phyloP scores from a whole-genome alignment of 1,140 invertebrate genomes.

The Nasonia vitripennis region DNA sequence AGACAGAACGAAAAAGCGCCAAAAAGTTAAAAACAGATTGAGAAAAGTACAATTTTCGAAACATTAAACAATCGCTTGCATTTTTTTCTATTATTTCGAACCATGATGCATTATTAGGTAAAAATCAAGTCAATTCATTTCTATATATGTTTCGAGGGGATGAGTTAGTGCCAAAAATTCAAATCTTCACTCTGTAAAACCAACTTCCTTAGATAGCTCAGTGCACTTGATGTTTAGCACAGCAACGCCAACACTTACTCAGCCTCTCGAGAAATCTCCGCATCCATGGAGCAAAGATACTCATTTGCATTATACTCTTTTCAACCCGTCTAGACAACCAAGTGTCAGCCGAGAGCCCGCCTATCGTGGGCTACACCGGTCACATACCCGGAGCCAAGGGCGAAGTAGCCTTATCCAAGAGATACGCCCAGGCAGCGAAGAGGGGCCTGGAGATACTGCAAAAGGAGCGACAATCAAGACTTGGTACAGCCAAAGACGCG shows the following conservation, averaged over 20 bases:
- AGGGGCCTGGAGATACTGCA: slow-evolving; percentile 78
- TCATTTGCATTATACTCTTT: neutral
- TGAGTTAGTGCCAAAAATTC: neutral
- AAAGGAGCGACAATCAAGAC: slow-evolving; percentile 76
- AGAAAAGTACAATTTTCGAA: slow-evolving; percentile 32
- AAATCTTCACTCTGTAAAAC: too few relatives aligned
- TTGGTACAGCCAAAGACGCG: slow-evolving; percentile 58
- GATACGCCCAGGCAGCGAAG: slow-evolving; percentile 81
- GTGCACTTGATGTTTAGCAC: too few relatives aligned
- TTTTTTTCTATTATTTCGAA: slow-evolving; percentile 13
- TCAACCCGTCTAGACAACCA: slow-evolving; percentile 75
- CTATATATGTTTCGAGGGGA: neutral
- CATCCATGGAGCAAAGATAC: neutral
- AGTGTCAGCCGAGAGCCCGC: slow-evolving; percentile 81
- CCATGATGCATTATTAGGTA: slow-evolving; percentile 31
- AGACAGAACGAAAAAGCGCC: slow-evolving; percentile 33
- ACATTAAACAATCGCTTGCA: neutral
- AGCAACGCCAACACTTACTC: neutral
- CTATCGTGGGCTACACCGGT: slow-evolving; percentile 84
- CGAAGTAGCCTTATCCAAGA: slow-evolving; percentile 80
- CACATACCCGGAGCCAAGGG: slow-evolving; percentile 82
- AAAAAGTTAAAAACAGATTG: slow-evolving; percentile 12
- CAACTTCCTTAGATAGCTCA: too few relatives aligned
- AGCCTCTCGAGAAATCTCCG: neutral
- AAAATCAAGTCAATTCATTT: neutral